phyloP scores from a whole-genome alignment of 2,888 invertebrate genomes.

The Anaspis maculata region DNA sequence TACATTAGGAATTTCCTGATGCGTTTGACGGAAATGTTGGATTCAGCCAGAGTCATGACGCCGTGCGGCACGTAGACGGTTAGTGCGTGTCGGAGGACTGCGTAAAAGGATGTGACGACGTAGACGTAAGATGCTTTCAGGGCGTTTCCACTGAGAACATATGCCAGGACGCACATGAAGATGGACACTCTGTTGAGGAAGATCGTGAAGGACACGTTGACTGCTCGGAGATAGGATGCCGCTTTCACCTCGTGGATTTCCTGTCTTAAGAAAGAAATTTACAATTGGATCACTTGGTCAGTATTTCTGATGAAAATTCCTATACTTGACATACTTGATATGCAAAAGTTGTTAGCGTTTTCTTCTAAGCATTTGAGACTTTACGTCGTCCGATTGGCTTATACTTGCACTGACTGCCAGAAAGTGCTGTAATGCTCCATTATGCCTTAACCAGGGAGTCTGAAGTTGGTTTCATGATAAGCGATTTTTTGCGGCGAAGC shows the following conservation, averaged over 20 bases:
- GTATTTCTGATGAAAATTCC: neutral
- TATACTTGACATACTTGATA: neutral
- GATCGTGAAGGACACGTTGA: conserved; percentile 71
- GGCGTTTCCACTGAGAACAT: conserved; percentile 57
- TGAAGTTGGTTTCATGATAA: no score
- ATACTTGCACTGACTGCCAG: no score
- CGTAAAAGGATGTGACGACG: conserved; percentile 81
- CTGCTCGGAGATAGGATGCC: conserved; percentile 65
- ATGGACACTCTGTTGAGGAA: conserved; percentile 80
- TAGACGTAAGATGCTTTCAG: conserved; percentile 77
- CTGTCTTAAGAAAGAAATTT: conserved; percentile 41
- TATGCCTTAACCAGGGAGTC: no score
- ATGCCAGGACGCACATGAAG: conserved; percentile 71
- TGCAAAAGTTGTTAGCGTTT: no score
- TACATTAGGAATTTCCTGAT: conserved; percentile 48
- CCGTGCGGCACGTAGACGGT: conserved; percentile 58
- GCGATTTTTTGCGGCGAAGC: no score
- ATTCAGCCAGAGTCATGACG: conserved; percentile 44
- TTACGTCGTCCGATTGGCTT: no score
- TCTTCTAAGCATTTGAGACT: no score
- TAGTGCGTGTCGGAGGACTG: conserved; percentile 62
- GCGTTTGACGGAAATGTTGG: conserved; percentile 41
- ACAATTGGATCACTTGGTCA: neutral
- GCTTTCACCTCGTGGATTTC: conserved; percentile 62
- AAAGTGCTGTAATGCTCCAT: no score